phyloP scores from a whole-genome alignment of 2,888 invertebrate genomes.

The Pecten maximus region DNA sequence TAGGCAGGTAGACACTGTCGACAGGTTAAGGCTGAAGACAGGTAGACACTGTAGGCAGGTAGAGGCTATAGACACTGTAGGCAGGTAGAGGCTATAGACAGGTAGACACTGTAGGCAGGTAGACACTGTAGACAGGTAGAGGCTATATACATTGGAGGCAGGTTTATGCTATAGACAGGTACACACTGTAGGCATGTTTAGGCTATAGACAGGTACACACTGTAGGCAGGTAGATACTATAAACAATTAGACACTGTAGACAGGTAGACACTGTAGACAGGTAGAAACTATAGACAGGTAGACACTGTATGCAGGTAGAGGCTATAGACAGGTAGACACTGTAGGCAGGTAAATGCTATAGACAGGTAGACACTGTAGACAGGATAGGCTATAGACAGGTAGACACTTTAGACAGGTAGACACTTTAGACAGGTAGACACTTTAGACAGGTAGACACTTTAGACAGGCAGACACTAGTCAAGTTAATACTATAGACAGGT shows the following conservation, averaged over 20 bases:
- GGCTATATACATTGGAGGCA: too few species aligned
- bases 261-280: too few species aligned
- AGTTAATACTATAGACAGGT: neutral
- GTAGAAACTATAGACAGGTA: too few species aligned
- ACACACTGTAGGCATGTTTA: too few species aligned
- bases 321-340: neutral
- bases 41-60: neutral
- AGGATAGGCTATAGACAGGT: too few species aligned
- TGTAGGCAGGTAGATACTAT: too few species aligned
- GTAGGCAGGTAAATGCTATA: neutral
- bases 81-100: too few species aligned
- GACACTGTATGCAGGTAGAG: neutral
- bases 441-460: too few species aligned
- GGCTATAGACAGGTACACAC: too few species aligned
- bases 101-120: neutral
- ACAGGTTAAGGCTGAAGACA: neutral
- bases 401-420: neutral
- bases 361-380: too few species aligned
- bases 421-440: neutral
- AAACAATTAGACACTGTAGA: too few species aligned
- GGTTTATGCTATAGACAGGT: too few species aligned
- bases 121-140: neutral
- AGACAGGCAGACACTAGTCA: neutral
- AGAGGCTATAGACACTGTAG: neutral
- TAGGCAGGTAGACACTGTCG: neutral